Evolutionary conservation across 2,888 invertebrate genomes (phyloP).

Genomic region (Clepsis dumicolana): DNA sequence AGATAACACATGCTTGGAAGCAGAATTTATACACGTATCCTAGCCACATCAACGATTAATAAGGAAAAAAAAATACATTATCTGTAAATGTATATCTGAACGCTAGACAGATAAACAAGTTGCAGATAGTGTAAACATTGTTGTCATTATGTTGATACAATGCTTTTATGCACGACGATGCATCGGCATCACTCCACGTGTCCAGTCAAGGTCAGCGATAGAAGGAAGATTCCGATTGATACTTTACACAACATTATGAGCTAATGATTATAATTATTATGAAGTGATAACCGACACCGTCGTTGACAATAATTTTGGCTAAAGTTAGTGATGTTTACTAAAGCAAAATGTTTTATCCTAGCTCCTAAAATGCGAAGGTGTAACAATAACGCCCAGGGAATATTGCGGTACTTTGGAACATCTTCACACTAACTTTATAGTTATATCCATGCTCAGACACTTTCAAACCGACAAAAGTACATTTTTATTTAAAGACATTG

Average conservation of each 20-base stretch:
- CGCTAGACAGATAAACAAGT: conserved; percentile 1
- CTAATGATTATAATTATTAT: neutral
- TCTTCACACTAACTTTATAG: too few species aligned
- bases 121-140: conserved; percentile 10
- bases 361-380: too few species aligned
- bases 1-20: too few species aligned
- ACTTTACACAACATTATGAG: neutral
- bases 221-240: neutral
- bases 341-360: neutral
- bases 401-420: too few species aligned
- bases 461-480: too few species aligned
- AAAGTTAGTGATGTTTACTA: neutral
- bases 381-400: too few species aligned
- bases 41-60: too few species aligned
- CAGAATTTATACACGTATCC: too few species aligned
- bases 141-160: conserved; percentile 1
- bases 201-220: neutral
- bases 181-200: neutral
- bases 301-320: neutral
- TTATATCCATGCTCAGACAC: too few species aligned
- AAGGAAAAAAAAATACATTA: too few species aligned
- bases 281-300: neutral
- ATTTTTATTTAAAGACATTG: too few species aligned
- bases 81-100: too few species aligned
- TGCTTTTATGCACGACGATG: neutral